A percentile compares a stretch with the other conserved stretches of the same genome.
Conservation (phyloP, 2,888 invertebrate genomes). For the Nymphalis urticae region DNA sequence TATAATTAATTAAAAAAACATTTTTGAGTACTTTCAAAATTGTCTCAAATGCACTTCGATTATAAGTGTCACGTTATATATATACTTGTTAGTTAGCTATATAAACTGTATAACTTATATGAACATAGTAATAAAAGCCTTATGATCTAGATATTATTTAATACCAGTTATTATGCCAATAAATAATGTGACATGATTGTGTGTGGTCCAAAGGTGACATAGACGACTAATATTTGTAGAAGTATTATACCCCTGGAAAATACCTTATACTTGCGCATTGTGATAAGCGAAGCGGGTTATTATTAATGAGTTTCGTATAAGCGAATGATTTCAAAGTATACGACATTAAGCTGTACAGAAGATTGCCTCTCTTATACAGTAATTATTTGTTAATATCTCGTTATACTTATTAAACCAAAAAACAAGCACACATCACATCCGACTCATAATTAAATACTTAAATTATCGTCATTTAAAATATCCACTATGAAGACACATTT, state of each 20-base stretch:
- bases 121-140: conserved; percentile 12
- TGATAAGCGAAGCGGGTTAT: conserved; percentile 47
- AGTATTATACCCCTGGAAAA: conserved; percentile 56
- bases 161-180: conserved; percentile 41
- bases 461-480: too few relatives aligned
- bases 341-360: too few relatives aligned
- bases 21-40: background rate
- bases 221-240: conserved; percentile 63
- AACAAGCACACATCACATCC: too few relatives aligned
- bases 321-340: background rate
- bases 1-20: too few relatives aligned
- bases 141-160: conserved; percentile 18
- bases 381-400: too few relatives aligned
- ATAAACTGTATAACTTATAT: too few relatives aligned
- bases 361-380: too few relatives aligned
- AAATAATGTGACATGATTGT: conserved; percentile 46
- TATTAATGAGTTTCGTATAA: background rate
- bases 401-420: too few relatives aligned
- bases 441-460: too few relatives aligned
- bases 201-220: conserved; percentile 71
- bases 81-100: too few relatives aligned
- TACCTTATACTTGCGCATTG: conserved; percentile 41
- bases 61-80: too few relatives aligned
- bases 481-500: too few relatives aligned
- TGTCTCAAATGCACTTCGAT: background rate